Percentiles rank a stretch among this genome's conserved stretches.
Evolutionary conservation across 2,113 vertebrate species (phyloP).

Genomic region (Tetraodon nigroviridis): DNA sequence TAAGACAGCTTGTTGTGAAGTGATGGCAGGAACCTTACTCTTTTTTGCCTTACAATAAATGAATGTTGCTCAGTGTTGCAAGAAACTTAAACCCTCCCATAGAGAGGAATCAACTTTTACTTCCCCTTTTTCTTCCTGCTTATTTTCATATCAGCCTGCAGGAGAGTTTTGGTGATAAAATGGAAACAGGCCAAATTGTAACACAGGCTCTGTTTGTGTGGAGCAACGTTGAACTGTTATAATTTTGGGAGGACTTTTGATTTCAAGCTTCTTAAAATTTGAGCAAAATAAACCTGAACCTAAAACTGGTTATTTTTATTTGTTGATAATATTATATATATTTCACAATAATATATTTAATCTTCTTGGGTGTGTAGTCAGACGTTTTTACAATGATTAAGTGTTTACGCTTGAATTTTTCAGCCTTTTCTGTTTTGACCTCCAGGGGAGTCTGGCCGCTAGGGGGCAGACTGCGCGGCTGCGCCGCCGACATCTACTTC

Average conservation of each 20-base stretch:
- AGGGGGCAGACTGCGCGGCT: slow-evolving; percentile 27
- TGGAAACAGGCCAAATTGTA: slow-evolving; percentile 37
- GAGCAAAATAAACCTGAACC: not conserved
- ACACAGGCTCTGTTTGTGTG: slow-evolving; percentile 15
- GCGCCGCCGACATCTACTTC: slow-evolving; percentile 6
- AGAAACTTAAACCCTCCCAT: slow-evolving; percentile 69
- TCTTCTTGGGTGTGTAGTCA: too few relatives aligned
- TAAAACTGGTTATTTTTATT: too few relatives aligned
- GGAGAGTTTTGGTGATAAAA: slow-evolving; percentile 55
- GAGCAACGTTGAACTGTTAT: not conserved
- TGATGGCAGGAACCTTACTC: slow-evolving; percentile 33
- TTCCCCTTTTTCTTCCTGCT: slow-evolving; percentile 79
- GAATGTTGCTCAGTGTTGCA: slow-evolving; percentile 57
- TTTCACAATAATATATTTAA: too few relatives aligned
- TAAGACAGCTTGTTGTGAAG: not conserved
- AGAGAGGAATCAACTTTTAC: slow-evolving; percentile 68
- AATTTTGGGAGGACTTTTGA: not conserved
- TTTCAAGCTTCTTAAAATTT: not conserved
- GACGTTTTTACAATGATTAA: too few relatives aligned
- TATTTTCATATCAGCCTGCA: slow-evolving; percentile 74
- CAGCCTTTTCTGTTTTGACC: not conserved
- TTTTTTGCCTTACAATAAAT: slow-evolving; percentile 55
- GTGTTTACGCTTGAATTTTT: not conserved
- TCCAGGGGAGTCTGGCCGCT: not conserved
- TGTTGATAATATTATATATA: too few relatives aligned